Percentiles rank a stretch among this genome's conserved stretches.
These are phyloP conservation scores for Leuciscus idus DNA, from an alignment of 2,113 vertebrate genomes.

Conservation along the genomic window DNA sequence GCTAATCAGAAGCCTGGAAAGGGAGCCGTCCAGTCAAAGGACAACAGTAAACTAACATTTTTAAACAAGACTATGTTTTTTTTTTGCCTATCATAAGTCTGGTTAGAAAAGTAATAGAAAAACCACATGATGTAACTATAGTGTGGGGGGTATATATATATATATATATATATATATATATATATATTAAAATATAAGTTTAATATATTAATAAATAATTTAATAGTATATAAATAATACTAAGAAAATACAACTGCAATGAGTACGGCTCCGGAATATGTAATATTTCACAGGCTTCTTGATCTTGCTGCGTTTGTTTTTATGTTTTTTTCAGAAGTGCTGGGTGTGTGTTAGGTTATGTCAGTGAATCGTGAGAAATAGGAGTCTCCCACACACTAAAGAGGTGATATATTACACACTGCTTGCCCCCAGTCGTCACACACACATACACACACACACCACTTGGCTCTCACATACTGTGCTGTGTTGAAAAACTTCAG, in stretches of 20 bases:
- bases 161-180: too few relatives aligned
- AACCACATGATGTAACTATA: too few relatives aligned
- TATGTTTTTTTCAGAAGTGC: background rate
- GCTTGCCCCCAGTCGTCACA: constrained; percentile 48
- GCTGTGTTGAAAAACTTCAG: constrained; percentile 38
- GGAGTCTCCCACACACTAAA: constrained; percentile 60
- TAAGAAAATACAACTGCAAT: background rate
- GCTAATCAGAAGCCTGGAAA: background rate
- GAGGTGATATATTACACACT: constrained; percentile 64
- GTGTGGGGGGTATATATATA: too few relatives aligned
- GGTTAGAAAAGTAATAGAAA: too few relatives aligned
- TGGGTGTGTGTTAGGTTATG: constrained; percentile 44
- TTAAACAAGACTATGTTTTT: background rate
- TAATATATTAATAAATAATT: background rate
- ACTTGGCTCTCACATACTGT: constrained; percentile 35
- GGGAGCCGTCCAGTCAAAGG: background rate
- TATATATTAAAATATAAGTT: too few relatives aligned
- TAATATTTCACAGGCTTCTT: constrained; percentile 20
- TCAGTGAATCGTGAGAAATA: constrained; percentile 65
- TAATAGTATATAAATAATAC: background rate
- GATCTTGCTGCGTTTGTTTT: background rate
- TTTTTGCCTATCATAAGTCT: background rate
- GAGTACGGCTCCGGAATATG: background rate
- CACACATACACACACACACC: constrained; percentile 43
- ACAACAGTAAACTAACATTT: background rate